Evolutionary conservation across 1,140 invertebrate genomes (phyloP).

Genomic region (Matsumurasca onukii): DNA sequence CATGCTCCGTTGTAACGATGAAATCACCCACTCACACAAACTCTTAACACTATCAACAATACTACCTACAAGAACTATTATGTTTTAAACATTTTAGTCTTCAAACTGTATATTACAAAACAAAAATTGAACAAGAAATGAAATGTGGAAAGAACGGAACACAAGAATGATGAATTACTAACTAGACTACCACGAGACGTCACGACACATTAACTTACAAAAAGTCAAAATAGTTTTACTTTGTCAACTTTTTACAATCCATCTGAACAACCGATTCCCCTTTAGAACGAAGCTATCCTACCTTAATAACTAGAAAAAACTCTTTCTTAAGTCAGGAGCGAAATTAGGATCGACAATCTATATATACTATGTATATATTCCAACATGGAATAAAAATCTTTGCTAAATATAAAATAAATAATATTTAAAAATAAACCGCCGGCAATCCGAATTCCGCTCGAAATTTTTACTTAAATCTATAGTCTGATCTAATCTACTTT

Average conservation of each 20-base stretch:
- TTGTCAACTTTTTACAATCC: constrained; percentile 18
- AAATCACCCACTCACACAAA: background rate
- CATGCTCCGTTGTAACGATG: background rate
- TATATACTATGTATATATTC: constrained; percentile 26
- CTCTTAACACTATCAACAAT: background rate
- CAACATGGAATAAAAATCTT: constrained; percentile 25
- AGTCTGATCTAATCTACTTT: constrained; percentile 3
- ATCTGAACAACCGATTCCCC: constrained; percentile 1
- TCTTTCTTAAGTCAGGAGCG: constrained; percentile 4
- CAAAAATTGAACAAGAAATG: background rate
- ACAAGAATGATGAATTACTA: background rate
- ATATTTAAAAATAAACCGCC: constrained; percentile 20
- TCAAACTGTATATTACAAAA: constrained; percentile 25
- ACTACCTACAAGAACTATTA: constrained; percentile 15
- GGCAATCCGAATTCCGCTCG: constrained; percentile 16
- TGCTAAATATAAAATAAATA: constrained; percentile 24
- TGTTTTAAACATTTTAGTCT: constrained; percentile 9
- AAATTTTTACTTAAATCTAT: constrained; percentile 10
- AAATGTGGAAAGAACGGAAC: constrained; percentile 11
- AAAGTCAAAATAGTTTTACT: constrained; percentile 22
- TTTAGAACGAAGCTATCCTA: background rate
- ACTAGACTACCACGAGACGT: constrained; percentile 15
- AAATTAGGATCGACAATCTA: constrained; percentile 11
- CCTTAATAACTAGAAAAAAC: constrained; percentile 21
- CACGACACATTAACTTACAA: constrained; percentile 21